Conservation (phyloP, 2,797 vertebrate species). For the Coregonus suidteri region DNA sequence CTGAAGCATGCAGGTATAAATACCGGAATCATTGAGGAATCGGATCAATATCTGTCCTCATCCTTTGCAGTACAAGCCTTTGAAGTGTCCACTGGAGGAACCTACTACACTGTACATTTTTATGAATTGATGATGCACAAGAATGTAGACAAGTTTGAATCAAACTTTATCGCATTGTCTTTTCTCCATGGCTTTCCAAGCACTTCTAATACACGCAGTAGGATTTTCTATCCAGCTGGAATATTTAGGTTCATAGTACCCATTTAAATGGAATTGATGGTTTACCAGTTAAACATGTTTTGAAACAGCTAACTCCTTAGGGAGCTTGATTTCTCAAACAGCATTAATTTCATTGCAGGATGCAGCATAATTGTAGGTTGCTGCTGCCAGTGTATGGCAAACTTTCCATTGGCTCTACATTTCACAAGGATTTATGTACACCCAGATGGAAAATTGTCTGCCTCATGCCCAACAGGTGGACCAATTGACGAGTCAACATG, state of each 20-base stretch:
- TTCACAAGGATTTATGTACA: slow-evolving; percentile 67
- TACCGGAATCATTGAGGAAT: slow-evolving; percentile 69
- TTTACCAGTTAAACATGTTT: slow-evolving; percentile 28
- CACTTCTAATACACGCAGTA: slow-evolving; percentile 47
- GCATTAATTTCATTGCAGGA: slow-evolving; percentile 42
- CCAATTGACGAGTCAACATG: slow-evolving; percentile 67
- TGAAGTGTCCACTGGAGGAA: slow-evolving; percentile 62
- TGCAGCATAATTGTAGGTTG: slow-evolving; percentile 68
- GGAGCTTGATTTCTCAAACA: slow-evolving; percentile 50
- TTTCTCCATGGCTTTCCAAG: slow-evolving; percentile 34
- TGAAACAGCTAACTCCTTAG: slow-evolving; percentile 17
- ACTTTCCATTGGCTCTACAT: slow-evolving; percentile 65
- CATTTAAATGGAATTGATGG: slow-evolving; percentile 20
- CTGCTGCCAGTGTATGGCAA: slow-evolving; percentile 63
- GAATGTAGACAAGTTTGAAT: slow-evolving; percentile 23
- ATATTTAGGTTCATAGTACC: slow-evolving; percentile 32
- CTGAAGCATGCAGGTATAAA: slow-evolving; percentile 73
- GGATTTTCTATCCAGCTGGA: slow-evolving; percentile 30
- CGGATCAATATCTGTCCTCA: slow-evolving; percentile 72
- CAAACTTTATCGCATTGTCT: slow-evolving; percentile 40
- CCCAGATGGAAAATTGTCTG: slow-evolving; percentile 74
- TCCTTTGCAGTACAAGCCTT: slow-evolving; percentile 68
- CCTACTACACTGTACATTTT: slow-evolving; percentile 22
- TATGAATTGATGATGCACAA: slow-evolving; percentile 31
- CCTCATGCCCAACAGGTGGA: slow-evolving; percentile 71